Evolutionary conservation across 2,888 invertebrate genomes (phyloP), one percentile per base, ranked within the genome.

Genomic region (Acrobasis repandana): DNA sequence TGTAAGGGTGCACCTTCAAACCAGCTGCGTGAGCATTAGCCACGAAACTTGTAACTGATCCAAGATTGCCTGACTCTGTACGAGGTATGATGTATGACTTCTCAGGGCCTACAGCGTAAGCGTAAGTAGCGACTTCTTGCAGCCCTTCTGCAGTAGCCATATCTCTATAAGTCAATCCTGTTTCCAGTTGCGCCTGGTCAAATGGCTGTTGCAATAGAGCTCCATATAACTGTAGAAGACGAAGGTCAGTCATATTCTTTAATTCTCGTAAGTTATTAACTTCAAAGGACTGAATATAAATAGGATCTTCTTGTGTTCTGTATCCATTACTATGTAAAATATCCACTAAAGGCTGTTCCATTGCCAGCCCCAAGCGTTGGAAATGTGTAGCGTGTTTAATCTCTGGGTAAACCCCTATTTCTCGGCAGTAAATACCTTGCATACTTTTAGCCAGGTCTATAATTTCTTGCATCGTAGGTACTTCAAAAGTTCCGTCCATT

Each of bases 221-320:
- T 36, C 75, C 75, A 51, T 80, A 80, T 20, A 92, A 70, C 64
- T 92, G 90, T 56, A 91, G 72, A 20, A 92, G 73, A 56, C 83
- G 77, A 14, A 92, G 75, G 62, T 81, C 78, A 16, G 91, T 90
- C 46, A 90, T 72, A 52, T 71, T 75, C 56, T 79, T 87, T 1
- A 92, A 69, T 65, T 88, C 83, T 58, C 81, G 89, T 34, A 92
- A 79, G 65, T 92, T 92, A 34, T 67, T 83, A 1, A 90, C 82
- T 77, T 92, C 91, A 70, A 91, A 90, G 0, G 91, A 91, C 65
- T 91, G 91, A 48, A 92, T 90, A 61, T 86, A 90, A 56, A 86
- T 79, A 1, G 88, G 85, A 16, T 87, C 80, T 58, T 79, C 66
- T 6, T 75, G 66, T 9, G 85, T 83, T 6, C 63, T 52, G 65